Evolutionary conservation across 2,888 invertebrate genomes (phyloP).

Genomic region (Epinotia ramella): DNA sequence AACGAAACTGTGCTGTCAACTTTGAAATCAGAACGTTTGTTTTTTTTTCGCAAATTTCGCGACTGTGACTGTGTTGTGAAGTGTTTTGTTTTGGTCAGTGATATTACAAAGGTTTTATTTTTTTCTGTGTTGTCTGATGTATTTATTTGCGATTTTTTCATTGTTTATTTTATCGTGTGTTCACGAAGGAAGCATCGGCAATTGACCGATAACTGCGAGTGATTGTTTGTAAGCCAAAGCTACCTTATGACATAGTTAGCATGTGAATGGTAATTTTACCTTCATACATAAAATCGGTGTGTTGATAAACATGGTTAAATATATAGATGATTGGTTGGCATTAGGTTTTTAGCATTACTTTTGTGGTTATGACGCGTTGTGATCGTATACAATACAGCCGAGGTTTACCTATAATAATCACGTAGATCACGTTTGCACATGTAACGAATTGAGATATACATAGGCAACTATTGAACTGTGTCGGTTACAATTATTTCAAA

Average conservation of each 20-base stretch:
- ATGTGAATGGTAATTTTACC: conserved; percentile 36
- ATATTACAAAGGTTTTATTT: conserved; percentile 47
- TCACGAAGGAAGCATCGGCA: conserved; percentile 71
- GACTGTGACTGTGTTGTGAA: conserved; percentile 49
- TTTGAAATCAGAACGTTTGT: conserved; percentile 52
- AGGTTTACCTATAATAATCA: too few species aligned
- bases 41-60: conserved; percentile 51
- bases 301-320: conserved; percentile 24
- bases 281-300: conserved; percentile 31
- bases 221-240: conserved; percentile 35
- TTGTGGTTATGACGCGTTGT: not conserved
- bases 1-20: conserved; percentile 61
- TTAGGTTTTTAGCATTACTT: conserved; percentile 10
- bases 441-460: too few species aligned
- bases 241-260: conserved; percentile 42
- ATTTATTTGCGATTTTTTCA: conserved; percentile 53
- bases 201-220: conserved; percentile 66
- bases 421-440: too few species aligned
- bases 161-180: conserved; percentile 56
- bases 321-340: conserved; percentile 5
- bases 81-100: conserved; percentile 51
- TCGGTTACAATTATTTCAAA: too few species aligned
- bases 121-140: conserved; percentile 51
- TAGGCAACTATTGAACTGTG: too few species aligned
- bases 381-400: too few species aligned